phyloP scores from a whole-genome alignment of 2,797 vertebrate genomes.

The Sparidentex hasta region DNA sequence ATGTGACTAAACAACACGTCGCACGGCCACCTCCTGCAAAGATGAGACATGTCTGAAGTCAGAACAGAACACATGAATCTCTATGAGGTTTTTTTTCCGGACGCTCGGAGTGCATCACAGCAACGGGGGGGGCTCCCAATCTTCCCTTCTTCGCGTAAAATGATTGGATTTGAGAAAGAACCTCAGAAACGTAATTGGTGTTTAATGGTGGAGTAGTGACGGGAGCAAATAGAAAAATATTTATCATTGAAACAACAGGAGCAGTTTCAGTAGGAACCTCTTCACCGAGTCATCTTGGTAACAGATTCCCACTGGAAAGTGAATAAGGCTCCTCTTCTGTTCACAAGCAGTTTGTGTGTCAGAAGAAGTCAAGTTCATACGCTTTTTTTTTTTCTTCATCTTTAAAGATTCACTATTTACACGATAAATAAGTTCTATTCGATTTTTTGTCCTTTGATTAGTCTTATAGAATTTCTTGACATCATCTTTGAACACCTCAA shows the following conservation, averaged over 20 bases:
- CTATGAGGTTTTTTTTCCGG: constrained; percentile 45
- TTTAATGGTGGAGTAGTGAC: constrained; percentile 65
- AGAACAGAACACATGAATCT: constrained; percentile 60
- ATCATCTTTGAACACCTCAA: constrained; percentile 83
- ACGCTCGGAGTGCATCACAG: constrained; percentile 54
- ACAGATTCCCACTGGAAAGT: constrained; percentile 72
- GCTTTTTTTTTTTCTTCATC: constrained; percentile 64
- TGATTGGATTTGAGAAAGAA: constrained; percentile 62
- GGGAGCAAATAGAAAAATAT: constrained; percentile 89
- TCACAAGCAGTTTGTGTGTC: constrained; percentile 80
- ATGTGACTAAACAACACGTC: constrained; percentile 47
- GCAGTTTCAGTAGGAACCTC: constrained; percentile 70
- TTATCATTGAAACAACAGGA: constrained; percentile 85
- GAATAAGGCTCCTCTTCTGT: constrained; percentile 84
- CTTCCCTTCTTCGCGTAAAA: constrained; percentile 48
- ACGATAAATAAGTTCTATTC: constrained; percentile 86
- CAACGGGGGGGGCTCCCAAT: constrained; percentile 51
- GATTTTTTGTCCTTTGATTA: constrained; percentile 73
- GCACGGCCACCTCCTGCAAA: constrained; percentile 45
- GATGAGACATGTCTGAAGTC: constrained; percentile 49
- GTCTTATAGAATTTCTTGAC: constrained; percentile 83
- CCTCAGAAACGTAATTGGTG: constrained; percentile 49
- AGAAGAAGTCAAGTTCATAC: constrained; percentile 84
- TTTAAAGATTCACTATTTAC: constrained; percentile 87
- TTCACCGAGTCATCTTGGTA: constrained; percentile 62